phyloP scores from a whole-genome alignment of 2,888 invertebrate genomes.

The Bellardia bayeri region DNA sequence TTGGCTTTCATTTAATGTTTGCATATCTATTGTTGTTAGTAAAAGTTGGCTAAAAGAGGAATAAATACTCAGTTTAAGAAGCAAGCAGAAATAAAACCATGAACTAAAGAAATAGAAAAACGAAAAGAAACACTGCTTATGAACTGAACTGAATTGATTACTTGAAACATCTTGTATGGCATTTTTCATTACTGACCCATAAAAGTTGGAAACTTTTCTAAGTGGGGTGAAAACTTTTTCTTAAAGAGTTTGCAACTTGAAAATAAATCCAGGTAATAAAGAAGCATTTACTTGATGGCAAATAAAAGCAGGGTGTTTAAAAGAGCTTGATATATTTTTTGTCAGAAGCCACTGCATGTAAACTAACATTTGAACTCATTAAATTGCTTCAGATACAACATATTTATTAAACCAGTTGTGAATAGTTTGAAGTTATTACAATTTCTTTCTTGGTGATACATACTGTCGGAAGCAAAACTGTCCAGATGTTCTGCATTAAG shows the following conservation, averaged over 20 bases:
- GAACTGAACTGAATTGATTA: conserved; percentile 56
- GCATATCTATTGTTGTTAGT: conserved; percentile 14
- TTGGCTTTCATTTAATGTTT: conserved; percentile 41
- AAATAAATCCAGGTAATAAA: neutral
- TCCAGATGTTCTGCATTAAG: too few species aligned
- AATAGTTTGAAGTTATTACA: too few species aligned
- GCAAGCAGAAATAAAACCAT: conserved; percentile 1
- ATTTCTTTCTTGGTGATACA: too few species aligned
- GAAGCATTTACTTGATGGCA: neutral
- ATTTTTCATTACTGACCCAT: conserved; percentile 32
- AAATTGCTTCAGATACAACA: too few species aligned
- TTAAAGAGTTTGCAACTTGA: neutral
- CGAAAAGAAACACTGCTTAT: conserved; percentile 22
- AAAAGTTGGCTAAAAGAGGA: neutral
- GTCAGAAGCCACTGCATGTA: too few species aligned
- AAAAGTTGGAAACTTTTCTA: neutral
- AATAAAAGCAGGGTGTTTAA: too few species aligned
- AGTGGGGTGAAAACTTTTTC: neutral
- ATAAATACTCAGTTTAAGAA: neutral
- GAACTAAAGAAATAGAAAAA: conserved; percentile 1
- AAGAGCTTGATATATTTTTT: too few species aligned
- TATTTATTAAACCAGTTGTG: too few species aligned
- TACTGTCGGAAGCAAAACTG: too few species aligned
- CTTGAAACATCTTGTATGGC: conserved; percentile 35
- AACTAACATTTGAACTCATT: too few species aligned